phyloP scores from a whole-genome alignment of 2,113 vertebrate genomes.

The Datnioides undecimradiatus region DNA sequence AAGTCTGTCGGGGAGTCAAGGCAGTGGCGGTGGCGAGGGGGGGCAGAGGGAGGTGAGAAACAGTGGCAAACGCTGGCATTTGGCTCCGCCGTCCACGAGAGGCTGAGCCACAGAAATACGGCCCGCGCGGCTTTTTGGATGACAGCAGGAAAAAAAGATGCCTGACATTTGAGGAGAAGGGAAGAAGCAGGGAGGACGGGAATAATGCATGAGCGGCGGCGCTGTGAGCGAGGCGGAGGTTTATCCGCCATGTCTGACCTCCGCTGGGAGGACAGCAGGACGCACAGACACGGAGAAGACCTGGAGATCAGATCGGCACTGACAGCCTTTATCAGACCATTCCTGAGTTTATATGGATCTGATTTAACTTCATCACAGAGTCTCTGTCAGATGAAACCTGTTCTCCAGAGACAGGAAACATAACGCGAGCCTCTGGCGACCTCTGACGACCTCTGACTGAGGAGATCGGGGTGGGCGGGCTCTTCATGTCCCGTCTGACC shows the following conservation, averaged over 20 bases:
- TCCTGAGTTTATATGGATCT: background rate
- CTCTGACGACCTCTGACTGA: too few relatives aligned
- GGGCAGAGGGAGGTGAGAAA: conserved; percentile 17
- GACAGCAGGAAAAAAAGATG: conserved; percentile 9
- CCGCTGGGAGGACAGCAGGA: conserved; percentile 6
- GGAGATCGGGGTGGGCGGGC: too few relatives aligned
- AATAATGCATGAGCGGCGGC: conserved; percentile 62
- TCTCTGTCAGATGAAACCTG: background rate
- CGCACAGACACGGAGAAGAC: background rate
- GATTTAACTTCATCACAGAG: background rate
- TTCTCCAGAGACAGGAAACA: background rate
- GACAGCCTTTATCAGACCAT: background rate
- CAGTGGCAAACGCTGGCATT: conserved; percentile 54
- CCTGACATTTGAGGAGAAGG: conserved; percentile 62
- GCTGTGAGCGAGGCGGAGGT: conserved; percentile 9
- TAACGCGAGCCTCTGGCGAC: background rate
- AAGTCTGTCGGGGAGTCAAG: background rate
- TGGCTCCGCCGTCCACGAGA: conserved; percentile 34
- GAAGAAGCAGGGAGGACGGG: conserved; percentile 25
- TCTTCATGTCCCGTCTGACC: too few relatives aligned
- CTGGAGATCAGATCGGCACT: background rate
- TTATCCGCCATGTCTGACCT: conserved; percentile 49
- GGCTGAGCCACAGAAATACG: conserved; percentile 49
- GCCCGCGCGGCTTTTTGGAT: conserved; percentile 26
- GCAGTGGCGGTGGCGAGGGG: rapidly evolving